Base-by-base conservation (phyloP, 2,888 invertebrate species). In the Amblyjoppa fuscipennis region DNA sequence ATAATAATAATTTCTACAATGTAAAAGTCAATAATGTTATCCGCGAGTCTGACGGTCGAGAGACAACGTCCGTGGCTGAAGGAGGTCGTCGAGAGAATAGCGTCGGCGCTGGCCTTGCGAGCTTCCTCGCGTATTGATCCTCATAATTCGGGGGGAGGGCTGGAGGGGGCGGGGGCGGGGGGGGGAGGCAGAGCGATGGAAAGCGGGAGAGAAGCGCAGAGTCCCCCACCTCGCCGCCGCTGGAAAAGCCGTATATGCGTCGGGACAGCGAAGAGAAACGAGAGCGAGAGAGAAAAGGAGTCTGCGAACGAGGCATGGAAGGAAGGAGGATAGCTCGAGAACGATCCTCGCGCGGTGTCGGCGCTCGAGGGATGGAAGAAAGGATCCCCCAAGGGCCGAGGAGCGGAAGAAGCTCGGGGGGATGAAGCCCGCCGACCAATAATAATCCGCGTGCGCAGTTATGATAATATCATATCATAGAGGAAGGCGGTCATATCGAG, bases 381-480 rank as follows among this genome's bases (percentile, higher is more conserved):
- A 88, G 86, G 88, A 91, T 90, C 89, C 53, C 64, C 61, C 61
- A 83, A 84, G 87, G 91, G 90, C 88, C 89, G 87, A 87, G 90
- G 91, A 88, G 89, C 89, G 89, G 88, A 89, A 88, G 83, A 85
- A 77, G 78, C 88, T 90, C 89, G 91, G 90, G 91, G 92, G 92
- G 91, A 87, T 84, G 85, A 89, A 81, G 11, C 41, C 41, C 74
- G 87, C 87, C 93, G 92, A 93, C 94, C 94, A 94, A 94, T 94
- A 94, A 94, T 93, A 93, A 92, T 91, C 90, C 91, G 87, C 90
- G 85, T 66, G 90, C 91, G 91, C 91, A 56, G 92, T 93, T 94
- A 94, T 94, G 93, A 94, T 94, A 93, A 94, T 93, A 93, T 94
- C 92, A 94, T 94, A 93, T 93, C 93, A 93, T 93, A 93, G 91